Base-by-base conservation (phyloP, 2,888 invertebrate genomes). In the Holacanthella duospinosa region DNA sequence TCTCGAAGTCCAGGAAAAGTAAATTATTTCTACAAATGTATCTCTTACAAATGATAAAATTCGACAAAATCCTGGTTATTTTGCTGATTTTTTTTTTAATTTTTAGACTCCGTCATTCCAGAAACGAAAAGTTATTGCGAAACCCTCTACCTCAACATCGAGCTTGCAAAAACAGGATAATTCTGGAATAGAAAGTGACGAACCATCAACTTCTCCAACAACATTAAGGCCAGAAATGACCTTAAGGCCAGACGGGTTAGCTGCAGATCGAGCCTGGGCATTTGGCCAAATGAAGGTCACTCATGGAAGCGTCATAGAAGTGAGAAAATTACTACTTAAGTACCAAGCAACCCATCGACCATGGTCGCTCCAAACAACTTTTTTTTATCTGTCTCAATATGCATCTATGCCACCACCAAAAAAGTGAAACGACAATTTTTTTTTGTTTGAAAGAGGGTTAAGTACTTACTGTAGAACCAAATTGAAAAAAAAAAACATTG, bases 291-390 rank as follows among this genome's bases (percentile, higher is more conserved):
- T 68, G 53, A 57, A 6, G 19, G 63, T 65, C 29, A 63, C 59
- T 21, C 54, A 56, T 29, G 66, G 68, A 1, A 61, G 58, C 1
- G 27, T 65, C 12, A 62, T 68, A 53, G 63, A 67, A 62, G 67
- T 67, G 24, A 29, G 59, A n/a, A n/a, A n/a, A n/a, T n/a, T n/a
- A n/a, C n/a, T n/a, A n/a, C n/a, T n/a, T n/a, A n/a, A n/a, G n/a
- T n/a, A n/a, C n/a, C n/a, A n/a, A n/a, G n/a, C n/a, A n/a, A n/a
- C n/a, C n/a, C n/a, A n/a, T n/a, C n/a, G n/a, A n/a, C n/a, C n/a
- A n/a, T n/a, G n/a, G n/a, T n/a, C n/a, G n/a, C n/a, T n/a, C n/a
- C n/a, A n/a, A n/a, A n/a, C n/a, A n/a, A n/a, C n/a, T n/a, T n/a
- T n/a, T n/a, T n/a, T n/a, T 28, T 43, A 3, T 29, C 9, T 16